These are phyloP conservation scores for Cassiopea andromeda DNA, from an alignment of 30 jellyfish, hydroid and myxozoan genomes.

Conservation along the genomic window DNA sequence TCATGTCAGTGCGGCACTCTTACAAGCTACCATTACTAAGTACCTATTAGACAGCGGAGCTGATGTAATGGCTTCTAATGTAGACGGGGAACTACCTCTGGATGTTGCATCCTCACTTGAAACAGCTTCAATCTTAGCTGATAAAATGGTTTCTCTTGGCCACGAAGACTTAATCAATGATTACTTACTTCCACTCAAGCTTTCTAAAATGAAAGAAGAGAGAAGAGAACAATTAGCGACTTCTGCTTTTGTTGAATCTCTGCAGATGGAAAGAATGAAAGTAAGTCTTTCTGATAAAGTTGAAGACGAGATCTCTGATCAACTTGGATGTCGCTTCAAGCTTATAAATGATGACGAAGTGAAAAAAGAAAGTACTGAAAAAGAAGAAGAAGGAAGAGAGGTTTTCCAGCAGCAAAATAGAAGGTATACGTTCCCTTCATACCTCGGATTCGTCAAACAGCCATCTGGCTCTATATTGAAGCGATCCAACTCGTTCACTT, in stretches of 20 bases:
- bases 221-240: constrained; percentile 1
- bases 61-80: constrained; percentile 45
- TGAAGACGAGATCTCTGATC: background rate
- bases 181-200: constrained; percentile 38
- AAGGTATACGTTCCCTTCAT: constrained; percentile 61
- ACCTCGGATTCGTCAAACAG: constrained; percentile 14
- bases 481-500: constrained; percentile 44
- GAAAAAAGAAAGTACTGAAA: background rate
- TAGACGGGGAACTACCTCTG: constrained; percentile 58
- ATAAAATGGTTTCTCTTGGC: constrained; percentile 71
- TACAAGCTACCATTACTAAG: constrained; percentile 26
- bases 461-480: constrained; percentile 65
- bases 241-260: constrained; percentile 12
- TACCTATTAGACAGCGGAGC: constrained; percentile 70
- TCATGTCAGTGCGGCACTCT: constrained; percentile 49
- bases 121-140: constrained; percentile 37
- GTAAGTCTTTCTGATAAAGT: background rate
- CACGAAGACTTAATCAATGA: constrained; percentile 40
- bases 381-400: constrained; percentile 18
- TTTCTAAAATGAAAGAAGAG: constrained; percentile 19
- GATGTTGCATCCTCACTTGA: constrained; percentile 68
- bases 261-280: background rate
- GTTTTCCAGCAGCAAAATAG: constrained; percentile 13
- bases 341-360: constrained; percentile 25
- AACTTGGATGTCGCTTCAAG: constrained; percentile 63